phyloP scores from a whole-genome alignment of 2,113 vertebrate species.

The Dunckerocampus dactyliophorus region DNA sequence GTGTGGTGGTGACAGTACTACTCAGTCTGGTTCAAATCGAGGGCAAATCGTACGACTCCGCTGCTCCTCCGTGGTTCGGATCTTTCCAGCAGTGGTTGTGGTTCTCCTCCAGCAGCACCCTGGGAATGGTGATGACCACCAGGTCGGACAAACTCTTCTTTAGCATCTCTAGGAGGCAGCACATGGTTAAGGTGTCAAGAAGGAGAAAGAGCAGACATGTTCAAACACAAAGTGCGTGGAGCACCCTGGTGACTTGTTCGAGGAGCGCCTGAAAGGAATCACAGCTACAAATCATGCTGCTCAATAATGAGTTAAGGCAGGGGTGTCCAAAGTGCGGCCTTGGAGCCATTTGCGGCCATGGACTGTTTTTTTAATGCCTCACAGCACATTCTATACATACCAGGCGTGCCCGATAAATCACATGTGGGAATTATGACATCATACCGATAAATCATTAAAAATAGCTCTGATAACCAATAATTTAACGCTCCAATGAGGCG shows the following conservation, averaged over 20 bases:
- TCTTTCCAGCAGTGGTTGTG: conserved; percentile 62
- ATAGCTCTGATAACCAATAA: too few species aligned
- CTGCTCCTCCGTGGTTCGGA: conserved; percentile 59
- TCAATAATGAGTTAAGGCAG: too few species aligned
- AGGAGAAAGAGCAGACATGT: conserved; percentile 53
- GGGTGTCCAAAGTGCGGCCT: too few species aligned
- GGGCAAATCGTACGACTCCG: conserved; percentile 71
- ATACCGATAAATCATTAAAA: too few species aligned
- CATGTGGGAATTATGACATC: too few species aligned
- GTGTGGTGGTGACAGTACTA: conserved; percentile 38
- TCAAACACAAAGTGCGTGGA: conserved; percentile 53
- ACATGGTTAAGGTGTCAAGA: conserved; percentile 59
- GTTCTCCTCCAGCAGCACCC: conserved; percentile 76
- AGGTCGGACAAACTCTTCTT: conserved; percentile 71
- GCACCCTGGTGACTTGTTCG: conserved; percentile 64
- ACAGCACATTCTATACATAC: too few species aligned
- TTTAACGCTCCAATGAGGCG: too few species aligned
- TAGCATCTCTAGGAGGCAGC: conserved; percentile 72
- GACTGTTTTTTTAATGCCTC: too few species aligned
- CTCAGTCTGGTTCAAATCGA: conserved; percentile 64
- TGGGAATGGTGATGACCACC: conserved; percentile 74
- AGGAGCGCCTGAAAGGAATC: neutral
- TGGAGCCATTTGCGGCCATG: too few species aligned
- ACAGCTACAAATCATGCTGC: too few species aligned
- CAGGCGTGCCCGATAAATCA: too few species aligned